Percentiles rank a stretch among this genome's conserved stretches.
Conservation (phyloP, 37 sponge, comb jelly and placozoan species). For the Beroe ovata region DNA sequence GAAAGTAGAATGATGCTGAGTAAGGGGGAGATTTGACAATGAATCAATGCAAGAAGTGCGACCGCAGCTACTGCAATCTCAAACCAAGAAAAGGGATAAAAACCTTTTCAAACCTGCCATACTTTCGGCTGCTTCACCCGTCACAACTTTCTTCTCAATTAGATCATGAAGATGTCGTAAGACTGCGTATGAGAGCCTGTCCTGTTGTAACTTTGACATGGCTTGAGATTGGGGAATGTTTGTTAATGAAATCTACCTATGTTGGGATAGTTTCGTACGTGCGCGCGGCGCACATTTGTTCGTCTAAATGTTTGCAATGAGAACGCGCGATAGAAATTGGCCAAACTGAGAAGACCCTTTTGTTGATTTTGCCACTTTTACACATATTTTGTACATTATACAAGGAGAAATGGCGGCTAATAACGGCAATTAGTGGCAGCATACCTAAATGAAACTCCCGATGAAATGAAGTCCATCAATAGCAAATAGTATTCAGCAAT, state of each 20-base stretch:
- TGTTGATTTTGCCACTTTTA: slow-evolving; percentile 21
- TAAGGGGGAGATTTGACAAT: no score
- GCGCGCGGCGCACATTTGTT: slow-evolving; percentile 67
- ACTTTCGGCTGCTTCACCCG: slow-evolving; percentile 63
- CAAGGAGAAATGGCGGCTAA: no score
- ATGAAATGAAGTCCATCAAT: neutral
- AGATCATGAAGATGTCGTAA: slow-evolving; percentile 23
- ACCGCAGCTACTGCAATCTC: no score
- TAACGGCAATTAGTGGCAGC: no score
- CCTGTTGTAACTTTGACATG: slow-evolving; percentile 60
- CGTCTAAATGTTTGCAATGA: slow-evolving; percentile 49
- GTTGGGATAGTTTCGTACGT: neutral
- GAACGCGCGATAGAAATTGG: neutral
- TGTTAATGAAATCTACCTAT: neutral
- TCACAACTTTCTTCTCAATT: neutral
- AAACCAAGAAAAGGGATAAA: no score
- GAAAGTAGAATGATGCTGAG: no score
- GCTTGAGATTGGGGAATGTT: neutral
- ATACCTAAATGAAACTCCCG: neutral
- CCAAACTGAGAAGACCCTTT: slow-evolving; percentile 44
- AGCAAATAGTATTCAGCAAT: neutral
- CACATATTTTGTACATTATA: slow-evolving; percentile 11
- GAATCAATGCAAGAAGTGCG: no score
- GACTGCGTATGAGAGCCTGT: slow-evolving; percentile 28
- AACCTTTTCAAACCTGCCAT: slow-evolving; percentile 62